phyloP scores from a whole-genome alignment of 2,113 vertebrate genomes.

The Halichoeres trimaculatus region DNA sequence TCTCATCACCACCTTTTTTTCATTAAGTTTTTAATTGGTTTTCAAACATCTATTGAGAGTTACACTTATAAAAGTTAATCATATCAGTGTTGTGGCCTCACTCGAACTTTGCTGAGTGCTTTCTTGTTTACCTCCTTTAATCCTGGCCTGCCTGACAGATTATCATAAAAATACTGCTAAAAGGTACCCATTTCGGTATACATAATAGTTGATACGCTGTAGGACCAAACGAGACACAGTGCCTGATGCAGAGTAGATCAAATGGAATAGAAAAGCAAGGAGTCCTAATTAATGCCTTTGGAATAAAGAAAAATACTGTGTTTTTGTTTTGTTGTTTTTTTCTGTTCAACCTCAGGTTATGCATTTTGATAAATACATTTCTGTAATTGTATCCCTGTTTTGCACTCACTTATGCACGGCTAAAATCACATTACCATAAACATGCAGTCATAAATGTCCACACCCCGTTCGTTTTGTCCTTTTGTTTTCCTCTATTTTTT shows the following conservation, averaged over 20 bases:
- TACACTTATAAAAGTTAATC: not conserved
- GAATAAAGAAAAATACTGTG: conserved; percentile 26
- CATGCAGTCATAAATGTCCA: conserved; percentile 38
- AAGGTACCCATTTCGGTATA: conserved; percentile 39
- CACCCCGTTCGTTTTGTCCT: conserved; percentile 37
- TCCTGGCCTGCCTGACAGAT: conserved; percentile 6
- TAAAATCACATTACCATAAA: conserved; percentile 53
- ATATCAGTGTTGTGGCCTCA: not conserved
- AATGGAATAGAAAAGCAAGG: conserved; percentile 56
- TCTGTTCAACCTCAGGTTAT: conserved; percentile 40
- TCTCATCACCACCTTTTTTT: not conserved
- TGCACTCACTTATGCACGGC: conserved; percentile 22
- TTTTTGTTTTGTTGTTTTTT: conserved; percentile 48
- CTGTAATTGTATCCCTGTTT: conserved; percentile 20
- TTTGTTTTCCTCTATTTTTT: conserved; percentile 55
- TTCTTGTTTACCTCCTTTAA: conserved; percentile 20
- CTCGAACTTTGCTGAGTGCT: not conserved
- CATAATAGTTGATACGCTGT: conserved; percentile 19
- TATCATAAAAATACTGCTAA: conserved; percentile 34
- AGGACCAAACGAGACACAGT: conserved; percentile 30
- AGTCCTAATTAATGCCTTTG: conserved; percentile 47
- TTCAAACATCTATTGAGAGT: not conserved
- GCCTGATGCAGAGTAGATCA: conserved; percentile 41
- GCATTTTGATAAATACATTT: conserved; percentile 23
- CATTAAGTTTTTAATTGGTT: not conserved